phyloP scores from a whole-genome alignment of 2,113 vertebrate genomes.

The Microcebus murinus region DNA sequence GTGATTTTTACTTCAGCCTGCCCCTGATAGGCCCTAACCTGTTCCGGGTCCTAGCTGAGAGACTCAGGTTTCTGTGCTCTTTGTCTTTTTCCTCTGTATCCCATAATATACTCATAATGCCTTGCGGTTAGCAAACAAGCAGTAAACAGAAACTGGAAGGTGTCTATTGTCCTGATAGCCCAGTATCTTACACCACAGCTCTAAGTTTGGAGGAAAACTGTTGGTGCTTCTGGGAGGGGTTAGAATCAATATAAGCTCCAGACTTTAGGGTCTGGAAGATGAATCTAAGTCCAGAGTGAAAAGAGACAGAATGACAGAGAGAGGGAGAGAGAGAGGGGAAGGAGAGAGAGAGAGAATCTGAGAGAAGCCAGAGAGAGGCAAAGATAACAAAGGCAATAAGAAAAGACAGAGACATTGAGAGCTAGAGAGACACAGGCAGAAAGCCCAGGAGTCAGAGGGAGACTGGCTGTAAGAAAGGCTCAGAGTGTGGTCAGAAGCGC shows the following conservation, averaged over 20 bases:
- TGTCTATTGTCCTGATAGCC: too few species aligned
- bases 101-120: too few species aligned
- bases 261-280: background rate
- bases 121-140: too few species aligned
- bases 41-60: too few species aligned
- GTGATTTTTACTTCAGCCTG: too few species aligned
- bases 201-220: background rate
- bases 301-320: background rate
- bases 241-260: background rate
- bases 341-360: background rate
- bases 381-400: background rate
- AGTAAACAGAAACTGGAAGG: too few species aligned
- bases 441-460: background rate
- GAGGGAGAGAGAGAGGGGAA: background rate
- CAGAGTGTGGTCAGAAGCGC: background rate
- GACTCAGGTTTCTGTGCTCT: too few species aligned
- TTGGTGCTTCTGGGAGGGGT: background rate
- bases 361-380: background rate
- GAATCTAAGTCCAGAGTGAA: background rate
- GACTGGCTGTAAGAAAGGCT: background rate
- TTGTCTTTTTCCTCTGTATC: too few species aligned
- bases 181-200: background rate
- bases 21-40: too few species aligned
- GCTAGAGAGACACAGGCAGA: background rate
- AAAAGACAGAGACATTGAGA: background rate